Evolutionary conservation across 2,113 vertebrate species (phyloP).

Genomic region (Strix aluco): DNA sequence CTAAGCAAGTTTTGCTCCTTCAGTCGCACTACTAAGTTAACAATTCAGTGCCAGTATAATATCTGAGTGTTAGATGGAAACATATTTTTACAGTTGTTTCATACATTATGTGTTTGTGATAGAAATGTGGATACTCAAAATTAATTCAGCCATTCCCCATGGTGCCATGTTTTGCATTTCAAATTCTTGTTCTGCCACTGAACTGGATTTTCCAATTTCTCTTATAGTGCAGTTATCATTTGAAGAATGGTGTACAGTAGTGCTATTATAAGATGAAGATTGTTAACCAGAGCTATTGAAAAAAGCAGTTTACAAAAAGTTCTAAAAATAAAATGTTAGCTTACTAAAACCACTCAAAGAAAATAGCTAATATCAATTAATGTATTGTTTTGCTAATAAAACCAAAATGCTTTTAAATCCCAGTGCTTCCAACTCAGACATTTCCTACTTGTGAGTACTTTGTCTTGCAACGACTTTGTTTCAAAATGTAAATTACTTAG

Average conservation of each 20-base stretch:
- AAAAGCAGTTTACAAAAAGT: neutral
- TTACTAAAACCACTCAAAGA: neutral
- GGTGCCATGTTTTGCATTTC: neutral
- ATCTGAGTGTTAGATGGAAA: neutral
- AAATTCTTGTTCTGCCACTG: neutral
- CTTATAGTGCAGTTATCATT: neutral
- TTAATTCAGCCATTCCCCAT: neutral
- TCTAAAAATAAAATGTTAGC: neutral
- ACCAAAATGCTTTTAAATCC: neutral
- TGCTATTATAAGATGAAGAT: neutral
- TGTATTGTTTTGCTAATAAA: neutral
- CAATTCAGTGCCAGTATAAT: neutral
- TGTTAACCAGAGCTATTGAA: neutral
- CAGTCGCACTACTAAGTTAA: neutral
- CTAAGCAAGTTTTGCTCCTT: neutral
- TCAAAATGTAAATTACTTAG: neutral
- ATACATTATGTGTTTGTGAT: neutral
- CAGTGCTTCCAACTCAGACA: neutral
- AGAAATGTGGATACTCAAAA: neutral
- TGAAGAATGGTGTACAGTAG: neutral
- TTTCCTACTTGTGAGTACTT: neutral
- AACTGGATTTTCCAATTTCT: neutral
- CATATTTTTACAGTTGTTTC: neutral
- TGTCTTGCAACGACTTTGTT: neutral
- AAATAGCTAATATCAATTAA: neutral